Evolutionary conservation across 1,140 invertebrate genomes (phyloP), one percentile per base, ranked within the genome.

Genomic region (Platorchestia sp.): DNA sequence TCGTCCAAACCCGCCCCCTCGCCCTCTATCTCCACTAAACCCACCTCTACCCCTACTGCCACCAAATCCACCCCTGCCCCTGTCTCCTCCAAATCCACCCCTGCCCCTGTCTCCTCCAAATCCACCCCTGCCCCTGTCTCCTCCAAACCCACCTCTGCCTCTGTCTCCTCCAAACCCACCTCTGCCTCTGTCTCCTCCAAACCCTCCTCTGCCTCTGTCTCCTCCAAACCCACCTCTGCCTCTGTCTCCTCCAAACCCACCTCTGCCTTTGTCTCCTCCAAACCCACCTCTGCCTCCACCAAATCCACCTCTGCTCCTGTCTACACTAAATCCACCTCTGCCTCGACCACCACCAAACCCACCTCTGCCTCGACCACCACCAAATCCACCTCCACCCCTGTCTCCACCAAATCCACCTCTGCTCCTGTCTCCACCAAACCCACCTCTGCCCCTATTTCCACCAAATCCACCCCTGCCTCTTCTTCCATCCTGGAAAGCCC

Each of bases 81-180:
- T 36, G 43, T 44, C 43, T 7, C 89, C 89, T 43, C 89, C 89
- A 45, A 91, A 91, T 44, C 89, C 89, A 44, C 89, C 89, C 43
- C 89, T 42, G 22, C 89, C 89, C 43, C 89, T 42, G 7, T 36
- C 44, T 91, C 89, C 89, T 10, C 89, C 89, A 44, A 91, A 91
- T 44, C 89, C 89, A 43, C 89, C 89, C 42, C 89, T 42, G 7
- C 89, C 89, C 43, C 89, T 91, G 10, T 91, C 89, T 44, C 89
- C 89, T 5, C 89, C n/a, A 91, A 91, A 91, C 43, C 43, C 43
- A 91, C 89, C 41, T 91, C 89, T 91, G 42, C 89, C 89, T 44
- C 89, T 42, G 42, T 45, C 89, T 22, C 44, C 89, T 6, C 41
- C 41, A 44, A 45, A 91, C 43, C 89, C 41, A n/a, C 89, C 89